These are phyloP conservation scores for Spilarctia lutea DNA, from an alignment of 2,888 invertebrate species.

Conservation along the genomic window DNA sequence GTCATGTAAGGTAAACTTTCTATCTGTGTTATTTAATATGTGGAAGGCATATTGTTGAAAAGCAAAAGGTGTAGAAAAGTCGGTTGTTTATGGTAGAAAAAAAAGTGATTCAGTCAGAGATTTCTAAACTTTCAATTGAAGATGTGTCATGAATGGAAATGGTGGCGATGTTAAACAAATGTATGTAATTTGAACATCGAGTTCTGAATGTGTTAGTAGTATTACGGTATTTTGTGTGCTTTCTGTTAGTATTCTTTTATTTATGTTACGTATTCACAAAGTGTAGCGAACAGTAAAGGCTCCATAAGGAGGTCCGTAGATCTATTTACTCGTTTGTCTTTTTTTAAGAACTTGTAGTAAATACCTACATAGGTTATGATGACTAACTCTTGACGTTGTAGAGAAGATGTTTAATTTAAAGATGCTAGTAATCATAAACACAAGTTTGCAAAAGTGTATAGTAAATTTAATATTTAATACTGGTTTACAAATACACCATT, in stretches of 20 bases:
- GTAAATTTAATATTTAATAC: background rate
- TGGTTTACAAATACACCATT: no score
- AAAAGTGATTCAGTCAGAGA: slow-evolving; percentile 38
- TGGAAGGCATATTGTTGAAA: slow-evolving; percentile 14
- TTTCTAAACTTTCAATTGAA: slow-evolving; percentile 51
- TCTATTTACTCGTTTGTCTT: background rate
- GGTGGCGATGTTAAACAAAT: slow-evolving; percentile 45
- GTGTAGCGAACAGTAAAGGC: background rate
- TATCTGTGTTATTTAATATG: slow-evolving; percentile 19
- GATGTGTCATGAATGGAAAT: slow-evolving; percentile 48
- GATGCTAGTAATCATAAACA: background rate
- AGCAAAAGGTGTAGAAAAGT: slow-evolving; percentile 18
- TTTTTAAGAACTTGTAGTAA: background rate
- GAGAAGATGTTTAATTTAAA: background rate
- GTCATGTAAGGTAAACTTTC: slow-evolving; percentile 26
- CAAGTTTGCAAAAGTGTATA: background rate
- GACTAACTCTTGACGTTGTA: background rate
- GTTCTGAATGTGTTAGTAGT: slow-evolving; percentile 49
- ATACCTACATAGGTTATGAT: background rate
- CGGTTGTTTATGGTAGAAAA: slow-evolving; percentile 28
- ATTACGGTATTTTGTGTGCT: slow-evolving; percentile 40
- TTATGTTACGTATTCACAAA: slow-evolving; percentile 13
- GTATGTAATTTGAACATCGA: slow-evolving; percentile 62
- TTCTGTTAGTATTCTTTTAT: slow-evolving; percentile 29
- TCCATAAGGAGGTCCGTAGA: background rate